Evolutionary conservation across 2,113 vertebrate genomes (phyloP).

Genomic region (Hiodon alosoides): DNA sequence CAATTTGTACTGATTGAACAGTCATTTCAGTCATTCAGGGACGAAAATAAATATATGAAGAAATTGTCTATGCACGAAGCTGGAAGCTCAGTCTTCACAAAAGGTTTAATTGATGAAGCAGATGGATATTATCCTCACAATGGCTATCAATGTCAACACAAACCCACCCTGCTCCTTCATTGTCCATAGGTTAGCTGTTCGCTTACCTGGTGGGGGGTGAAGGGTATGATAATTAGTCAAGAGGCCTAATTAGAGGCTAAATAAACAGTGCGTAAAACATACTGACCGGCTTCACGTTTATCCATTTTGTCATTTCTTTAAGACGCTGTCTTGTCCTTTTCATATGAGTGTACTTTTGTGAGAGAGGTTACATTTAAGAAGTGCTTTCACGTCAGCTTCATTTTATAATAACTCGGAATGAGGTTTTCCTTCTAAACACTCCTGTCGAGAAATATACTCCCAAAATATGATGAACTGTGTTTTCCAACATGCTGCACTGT

Average conservation of each 20-base stretch:
- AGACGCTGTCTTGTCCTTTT: neutral
- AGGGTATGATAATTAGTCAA: slow-evolving; percentile 68
- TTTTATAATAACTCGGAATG: neutral
- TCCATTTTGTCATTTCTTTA: neutral
- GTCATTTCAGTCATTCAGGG: neutral
- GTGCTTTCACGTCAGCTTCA: neutral
- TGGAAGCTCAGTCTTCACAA: slow-evolving; percentile 39
- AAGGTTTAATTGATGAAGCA: slow-evolving; percentile 43
- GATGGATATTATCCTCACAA: slow-evolving; percentile 32
- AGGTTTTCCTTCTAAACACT: neutral
- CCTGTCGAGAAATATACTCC: too few species aligned
- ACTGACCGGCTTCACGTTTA: slow-evolving; percentile 52
- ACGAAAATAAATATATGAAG: slow-evolving; percentile 23
- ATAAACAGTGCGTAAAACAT: slow-evolving; percentile 61
- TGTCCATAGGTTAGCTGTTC: slow-evolving; percentile 32
- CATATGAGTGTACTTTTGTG: neutral
- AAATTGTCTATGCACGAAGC: slow-evolving; percentile 38
- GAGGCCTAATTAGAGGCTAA: slow-evolving; percentile 74
- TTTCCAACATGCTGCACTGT: too few species aligned
- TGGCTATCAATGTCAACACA: slow-evolving; percentile 41
- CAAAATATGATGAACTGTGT: too few species aligned
- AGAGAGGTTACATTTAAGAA: neutral
- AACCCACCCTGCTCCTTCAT: slow-evolving; percentile 34
- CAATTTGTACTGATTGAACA: slow-evolving; percentile 21
- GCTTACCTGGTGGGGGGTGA: slow-evolving; percentile 54